Evolutionary conservation across 2,113 vertebrate species (phyloP), one percentile per base, ranked within the genome.

Genomic region (Rhinoderma darwinii): DNA sequence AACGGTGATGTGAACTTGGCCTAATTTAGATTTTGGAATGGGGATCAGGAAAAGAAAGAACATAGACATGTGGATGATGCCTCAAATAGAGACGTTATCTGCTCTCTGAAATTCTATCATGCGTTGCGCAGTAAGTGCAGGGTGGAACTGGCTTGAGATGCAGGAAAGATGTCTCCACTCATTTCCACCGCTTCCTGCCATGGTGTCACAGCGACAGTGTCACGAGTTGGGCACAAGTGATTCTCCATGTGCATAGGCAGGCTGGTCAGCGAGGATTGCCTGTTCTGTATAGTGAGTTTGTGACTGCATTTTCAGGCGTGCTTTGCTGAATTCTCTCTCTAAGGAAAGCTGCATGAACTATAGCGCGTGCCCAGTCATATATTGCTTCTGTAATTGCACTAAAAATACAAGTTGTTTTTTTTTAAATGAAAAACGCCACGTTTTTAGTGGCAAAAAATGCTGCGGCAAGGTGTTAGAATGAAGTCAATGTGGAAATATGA

Each of bases 101-200:
- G 68, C 37, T 72, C 4, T 10, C 14, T 20, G 12, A 11, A 6
- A n/a, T n/a, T n/a, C n/a, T n/a, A n/a, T n/a, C n/a, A n/a, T n/a
- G n/a, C n/a, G n/a, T n/a, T n/a, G n/a, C n/a, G n/a, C n/a, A n/a
- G n/a, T n/a, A n/a, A n/a, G n/a, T 74, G 22, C 20, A 15, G 70
- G 72, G 83, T 76, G 72, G 72, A 76, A 41, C 37, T 30, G 17
- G 70, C 70, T 18, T 44, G 5, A 35, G 20, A 27, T 6, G 15
- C 50, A 76, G 51, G 37, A 77, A 63, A 77, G 83, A 77, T 77
- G 73, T 84, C 47, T 77, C 72, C 44, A 84, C 50, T 76, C 0
- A n/a, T 30, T 63, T 75, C n/a, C 4, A 1, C 5, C 17, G 17
- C 66, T 68, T 78, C 51, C 3, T 37, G 17, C 43, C 35, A 2